phyloP scores from a whole-genome alignment of 2,888 invertebrate species.

The Strigamia crassipes region DNA sequence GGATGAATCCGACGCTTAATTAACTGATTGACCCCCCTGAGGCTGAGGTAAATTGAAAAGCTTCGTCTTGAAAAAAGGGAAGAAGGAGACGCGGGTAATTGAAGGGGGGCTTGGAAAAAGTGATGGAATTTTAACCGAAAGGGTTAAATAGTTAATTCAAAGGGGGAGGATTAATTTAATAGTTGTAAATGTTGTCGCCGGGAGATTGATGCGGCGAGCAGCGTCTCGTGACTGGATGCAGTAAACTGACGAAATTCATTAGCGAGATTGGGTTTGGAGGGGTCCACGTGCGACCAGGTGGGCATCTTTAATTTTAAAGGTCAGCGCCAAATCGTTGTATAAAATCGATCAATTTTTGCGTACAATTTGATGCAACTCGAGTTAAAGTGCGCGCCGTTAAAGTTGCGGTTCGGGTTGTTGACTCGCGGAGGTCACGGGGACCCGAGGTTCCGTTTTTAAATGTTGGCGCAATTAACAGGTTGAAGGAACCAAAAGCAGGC shows the following conservation, averaged over 20 bases:
- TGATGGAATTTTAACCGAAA: neutral
- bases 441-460: neutral
- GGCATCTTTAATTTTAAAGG: neutral
- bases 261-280: slow-evolving; percentile 10
- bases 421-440: neutral
- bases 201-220: neutral
- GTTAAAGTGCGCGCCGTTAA: no score
- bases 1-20: slow-evolving; percentile 28
- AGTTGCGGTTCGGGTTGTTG: neutral
- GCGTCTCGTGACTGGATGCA: neutral
- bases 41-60: slow-evolving; percentile 37
- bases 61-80: neutral
- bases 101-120: neutral
- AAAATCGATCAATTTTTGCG: neutral
- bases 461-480: neutral
- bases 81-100: slow-evolving; percentile 21
- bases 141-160: no score
- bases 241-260: slow-evolving; percentile 13
- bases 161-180: slow-evolving; percentile 13
- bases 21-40: slow-evolving; percentile 36
- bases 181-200: slow-evolving; percentile 6
- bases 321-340: neutral
- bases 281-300: neutral
- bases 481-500: neutral
- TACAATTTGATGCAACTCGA: no score